phyloP scores from a whole-genome alignment of 2,797 vertebrate genomes.

The Gymnodraco acuticeps region DNA sequence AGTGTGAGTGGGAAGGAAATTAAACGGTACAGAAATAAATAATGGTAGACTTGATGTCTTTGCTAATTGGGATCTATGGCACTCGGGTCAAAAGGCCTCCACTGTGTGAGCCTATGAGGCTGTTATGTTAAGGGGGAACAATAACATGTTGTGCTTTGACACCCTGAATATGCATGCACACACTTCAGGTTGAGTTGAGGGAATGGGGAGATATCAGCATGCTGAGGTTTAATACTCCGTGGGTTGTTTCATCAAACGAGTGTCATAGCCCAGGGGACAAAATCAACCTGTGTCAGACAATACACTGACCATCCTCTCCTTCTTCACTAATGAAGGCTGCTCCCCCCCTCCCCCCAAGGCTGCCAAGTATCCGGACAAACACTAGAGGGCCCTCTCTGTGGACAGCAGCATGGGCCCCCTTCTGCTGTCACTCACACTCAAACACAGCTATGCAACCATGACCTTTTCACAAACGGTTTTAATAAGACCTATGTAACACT shows the following conservation, averaged over 20 bases:
- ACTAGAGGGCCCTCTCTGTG: slow-evolving; percentile 92
- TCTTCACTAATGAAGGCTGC: slow-evolving; percentile 42
- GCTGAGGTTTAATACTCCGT: background rate
- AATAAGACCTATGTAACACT: slow-evolving; percentile 45
- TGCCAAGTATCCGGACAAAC: slow-evolving; percentile 83
- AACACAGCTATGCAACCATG: slow-evolving; percentile 33
- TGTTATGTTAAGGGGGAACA: slow-evolving; percentile 25
- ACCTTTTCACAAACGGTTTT: slow-evolving; percentile 62
- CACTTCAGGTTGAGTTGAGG: background rate
- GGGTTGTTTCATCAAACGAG: slow-evolving; percentile 36
- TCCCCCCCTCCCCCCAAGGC: slow-evolving; percentile 31
- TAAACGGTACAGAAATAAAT: slow-evolving; percentile 80
- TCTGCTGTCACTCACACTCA: slow-evolving; percentile 60
- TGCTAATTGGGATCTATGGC: slow-evolving; percentile 79
- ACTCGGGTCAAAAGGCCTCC: slow-evolving; percentile 69
- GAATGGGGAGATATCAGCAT: background rate
- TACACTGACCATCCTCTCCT: slow-evolving; percentile 37
- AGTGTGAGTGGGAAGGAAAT: slow-evolving; percentile 75
- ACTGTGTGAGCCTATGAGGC: slow-evolving; percentile 23
- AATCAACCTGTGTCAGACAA: slow-evolving; percentile 24
- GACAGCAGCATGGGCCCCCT: slow-evolving; percentile 46
- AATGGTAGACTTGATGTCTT: slow-evolving; percentile 77
- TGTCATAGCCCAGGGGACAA: background rate
- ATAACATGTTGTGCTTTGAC: slow-evolving; percentile 14
- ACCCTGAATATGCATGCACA: background rate